A percentile compares a stretch with the other conserved stretches of the same genome.
Evolutionary conservation across 1,140 invertebrate species (phyloP).

Genomic region (Drosophila ironensis): DNA sequence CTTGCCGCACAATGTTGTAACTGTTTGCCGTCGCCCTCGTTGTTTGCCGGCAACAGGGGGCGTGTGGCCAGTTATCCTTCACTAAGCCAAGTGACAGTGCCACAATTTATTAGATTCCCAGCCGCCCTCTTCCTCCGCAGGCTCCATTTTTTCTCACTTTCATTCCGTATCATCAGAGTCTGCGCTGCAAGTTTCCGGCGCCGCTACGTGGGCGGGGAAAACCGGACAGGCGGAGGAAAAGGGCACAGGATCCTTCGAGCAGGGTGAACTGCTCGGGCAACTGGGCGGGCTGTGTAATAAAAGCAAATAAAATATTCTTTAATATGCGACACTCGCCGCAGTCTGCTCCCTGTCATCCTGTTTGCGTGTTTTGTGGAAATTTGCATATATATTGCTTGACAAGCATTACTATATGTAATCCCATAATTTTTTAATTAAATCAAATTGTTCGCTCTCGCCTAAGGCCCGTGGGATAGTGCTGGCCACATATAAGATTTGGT

Average conservation of each 20-base stretch:
- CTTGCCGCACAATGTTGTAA: constrained; percentile 29
- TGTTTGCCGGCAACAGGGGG: constrained; percentile 29
- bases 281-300: constrained; percentile 74
- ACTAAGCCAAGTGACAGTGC: constrained; percentile 79
- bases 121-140: constrained; percentile 20
- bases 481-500: constrained; percentile 2
- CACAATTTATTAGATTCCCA: constrained; percentile 81
- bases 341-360: constrained; percentile 41
- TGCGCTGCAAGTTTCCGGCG: constrained; percentile 73
- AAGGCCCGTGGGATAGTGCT: constrained; percentile 29
- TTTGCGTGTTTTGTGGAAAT: constrained; percentile 38
- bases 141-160: constrained; percentile 30
- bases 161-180: constrained; percentile 57
- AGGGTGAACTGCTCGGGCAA: constrained; percentile 60
- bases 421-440: constrained; percentile 82
- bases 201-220: constrained; percentile 19
- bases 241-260: constrained; percentile 10
- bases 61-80: constrained; percentile 74
- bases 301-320: constrained; percentile 81
- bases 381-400: constrained; percentile 81
- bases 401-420: constrained; percentile 80
- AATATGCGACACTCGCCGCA: constrained; percentile 76
- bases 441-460: constrained; percentile 62
- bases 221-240: constrained; percentile 5
- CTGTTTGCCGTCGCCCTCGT: constrained; percentile 29